Evolutionary conservation across 2,113 vertebrate species (phyloP).

Genomic region (Microtus pennsylvanicus): DNA sequence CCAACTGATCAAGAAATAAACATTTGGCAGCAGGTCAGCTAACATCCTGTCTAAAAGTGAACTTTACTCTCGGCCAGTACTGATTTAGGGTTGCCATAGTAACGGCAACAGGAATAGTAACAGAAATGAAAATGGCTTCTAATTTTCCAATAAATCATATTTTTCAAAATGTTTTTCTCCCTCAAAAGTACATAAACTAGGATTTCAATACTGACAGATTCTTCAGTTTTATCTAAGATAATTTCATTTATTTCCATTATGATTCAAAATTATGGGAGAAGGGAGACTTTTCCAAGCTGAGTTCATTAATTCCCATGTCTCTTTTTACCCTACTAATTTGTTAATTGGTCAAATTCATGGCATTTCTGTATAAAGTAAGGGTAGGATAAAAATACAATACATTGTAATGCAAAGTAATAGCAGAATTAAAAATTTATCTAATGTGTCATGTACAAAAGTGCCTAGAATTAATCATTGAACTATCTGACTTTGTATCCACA

Average conservation of each 20-base stretch:
- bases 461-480: constrained; percentile 20
- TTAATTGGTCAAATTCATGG: background rate
- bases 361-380: constrained; percentile 25
- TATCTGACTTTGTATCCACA: constrained; percentile 55
- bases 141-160: constrained; percentile 35
- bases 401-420: constrained; percentile 24
- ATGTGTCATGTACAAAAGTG: background rate
- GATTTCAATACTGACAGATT: constrained; percentile 4
- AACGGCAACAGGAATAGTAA: background rate
- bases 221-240: background rate
- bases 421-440: constrained; percentile 5
- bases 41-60: constrained; percentile 1
- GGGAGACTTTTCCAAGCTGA: background rate
- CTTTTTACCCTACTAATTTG: background rate
- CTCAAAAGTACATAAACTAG: background rate
- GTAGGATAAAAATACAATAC: constrained; percentile 12
- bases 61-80: background rate
- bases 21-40: background rate
- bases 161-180: background rate
- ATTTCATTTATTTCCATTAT: constrained; percentile 10
- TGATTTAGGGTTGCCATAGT: background rate
- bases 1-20: background rate
- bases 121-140: background rate
- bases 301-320: background rate
- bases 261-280: constrained; percentile 39